Evolutionary conservation across 2,797 vertebrate species (phyloP).

Genomic region (Benthosema pterotum): DNA sequence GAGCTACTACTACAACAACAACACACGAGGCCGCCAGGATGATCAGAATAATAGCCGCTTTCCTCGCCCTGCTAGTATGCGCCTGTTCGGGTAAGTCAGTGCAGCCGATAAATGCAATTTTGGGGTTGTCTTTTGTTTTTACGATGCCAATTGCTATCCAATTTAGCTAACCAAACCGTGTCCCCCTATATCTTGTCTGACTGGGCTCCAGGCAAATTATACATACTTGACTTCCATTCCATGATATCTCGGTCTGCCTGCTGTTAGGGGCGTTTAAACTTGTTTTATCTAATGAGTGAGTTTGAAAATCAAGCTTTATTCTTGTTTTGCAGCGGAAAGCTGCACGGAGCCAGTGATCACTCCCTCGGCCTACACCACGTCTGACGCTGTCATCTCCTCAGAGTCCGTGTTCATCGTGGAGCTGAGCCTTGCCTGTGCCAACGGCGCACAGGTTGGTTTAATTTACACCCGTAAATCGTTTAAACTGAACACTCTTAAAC

Average conservation of each 20-base stretch:
- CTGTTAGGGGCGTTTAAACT: no score
- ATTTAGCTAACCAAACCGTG: not conserved
- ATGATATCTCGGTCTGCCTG: no score
- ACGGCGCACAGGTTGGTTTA: slow-evolving; percentile 85
- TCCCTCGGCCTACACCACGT: slow-evolving; percentile 92
- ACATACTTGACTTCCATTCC: no score
- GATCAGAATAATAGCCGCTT: slow-evolving; percentile 68
- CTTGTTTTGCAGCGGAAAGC: slow-evolving; percentile 80
- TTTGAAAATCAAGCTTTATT: not conserved
- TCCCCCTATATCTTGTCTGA: no score
- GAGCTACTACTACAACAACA: not conserved
- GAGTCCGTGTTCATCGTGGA: slow-evolving; percentile 95
- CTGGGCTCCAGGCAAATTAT: no score
- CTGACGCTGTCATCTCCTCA: slow-evolving; percentile 91
- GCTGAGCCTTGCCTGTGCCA: slow-evolving; percentile 88
- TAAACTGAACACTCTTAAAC: no score
- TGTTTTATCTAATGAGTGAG: no score
- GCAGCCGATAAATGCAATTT: not conserved
- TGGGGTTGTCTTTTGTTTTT: no score
- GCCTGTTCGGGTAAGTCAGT: slow-evolving; percentile 69
- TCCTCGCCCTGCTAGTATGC: slow-evolving; percentile 63
- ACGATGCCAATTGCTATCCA: slow-evolving; percentile 41
- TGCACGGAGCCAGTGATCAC: slow-evolving; percentile 89
- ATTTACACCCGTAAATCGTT: no score
- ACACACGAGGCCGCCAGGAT: slow-evolving; percentile 36